Evolutionary conservation across 1,140 invertebrate species (phyloP), one percentile per base, ranked within the genome.

Genomic region (Aphaenogaster ashmeadi): DNA sequence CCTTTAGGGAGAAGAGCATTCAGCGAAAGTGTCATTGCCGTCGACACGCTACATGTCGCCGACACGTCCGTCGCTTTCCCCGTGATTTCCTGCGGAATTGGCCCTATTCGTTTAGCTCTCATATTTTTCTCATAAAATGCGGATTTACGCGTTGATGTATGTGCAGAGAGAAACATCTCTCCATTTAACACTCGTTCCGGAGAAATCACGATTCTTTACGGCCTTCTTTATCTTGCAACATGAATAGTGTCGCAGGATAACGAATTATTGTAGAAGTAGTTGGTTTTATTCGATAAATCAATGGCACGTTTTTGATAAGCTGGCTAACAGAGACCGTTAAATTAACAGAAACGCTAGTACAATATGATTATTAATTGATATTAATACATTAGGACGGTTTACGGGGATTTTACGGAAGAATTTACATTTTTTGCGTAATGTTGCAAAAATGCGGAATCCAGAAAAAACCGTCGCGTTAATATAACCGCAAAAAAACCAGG

Each of bases 1-100:
- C 88, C 88, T 91, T 91, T 18, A 38, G 52, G 67, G 33, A 80
- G 72, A 84, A 75, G 84, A 89, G 13, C 27, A 38, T 64, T 38
- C 54, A 52, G 90, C 64, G 90, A 91, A 91, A 91, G 90, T 91
- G 90, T 91, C 90, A 83, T 89, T 74, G 86, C 64, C 87, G 88
- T 78, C 71, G 67, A 62, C 69, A 64, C 60, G 52, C 54, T 80
- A 66, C 64, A 83, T 60, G 56, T 75, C 78, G 56, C 21, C 27
- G 41, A 15, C 21, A 77, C 89, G 80, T 86, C 36, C 88, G 81
- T 33, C 79, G 56, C 88, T 91, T 90, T 90, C 89, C 69, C 83
- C 71, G n/a, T 60, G 81, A 83, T 91, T 78, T 78, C 69, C 50
- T 77, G 52, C 3, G 38, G 58, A 90, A 62, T 90, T 58, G 60